Base-by-base conservation (phyloP, 2,113 vertebrate genomes). In the Asarcornis scutulata region DNA sequence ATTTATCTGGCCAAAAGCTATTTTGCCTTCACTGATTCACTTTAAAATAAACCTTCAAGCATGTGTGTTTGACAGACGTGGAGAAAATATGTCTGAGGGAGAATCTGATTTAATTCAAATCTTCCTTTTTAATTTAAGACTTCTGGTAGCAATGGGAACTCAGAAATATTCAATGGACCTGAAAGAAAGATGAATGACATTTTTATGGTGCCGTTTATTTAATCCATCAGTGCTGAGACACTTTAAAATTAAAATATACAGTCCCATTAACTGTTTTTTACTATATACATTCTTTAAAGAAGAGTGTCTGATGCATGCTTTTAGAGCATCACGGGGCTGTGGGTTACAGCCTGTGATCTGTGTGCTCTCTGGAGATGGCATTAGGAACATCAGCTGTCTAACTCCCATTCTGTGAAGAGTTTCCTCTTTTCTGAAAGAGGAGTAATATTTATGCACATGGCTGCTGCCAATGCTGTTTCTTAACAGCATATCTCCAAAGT, bases 51-150 rank as follows among this genome's bases (percentile, higher is more conserved):
- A 69, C 3, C 9, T 93, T 86, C 50, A 17, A 87, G 59, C 15
- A 13, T 16, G 81, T 91, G 22, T 56, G 7, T 86, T 78, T 67
- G 72, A 74, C 26, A 23, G 14, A 53, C 16, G 38, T 23, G 34
- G 52, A 15, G 44, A 40, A 58, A 9, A 14, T n/a, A 11, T 23
- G 50, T 95, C 34, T 66, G 59, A 92, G 34, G 11, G 32, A 52
- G 27, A 64, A 31, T 74, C 21, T 71, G 10, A 48, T 83, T 88
- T 84, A 72, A 46, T 93, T 88, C 55, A 88, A 11, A 15, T 71
- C 6, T 86, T 82, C 12, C n/a, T 83, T 75, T 88, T 88, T 92
- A 29, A 72, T 88, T 91, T 58, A 72, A 83, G 55, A n/a, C 16
- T 72, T 86, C 25, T 6, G 13, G 20, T 63, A 78, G 26, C 50